Evolutionary conservation across 2,888 invertebrate genomes (phyloP), one percentile per base, ranked within the genome.

Genomic region (Acheta domesticus): DNA sequence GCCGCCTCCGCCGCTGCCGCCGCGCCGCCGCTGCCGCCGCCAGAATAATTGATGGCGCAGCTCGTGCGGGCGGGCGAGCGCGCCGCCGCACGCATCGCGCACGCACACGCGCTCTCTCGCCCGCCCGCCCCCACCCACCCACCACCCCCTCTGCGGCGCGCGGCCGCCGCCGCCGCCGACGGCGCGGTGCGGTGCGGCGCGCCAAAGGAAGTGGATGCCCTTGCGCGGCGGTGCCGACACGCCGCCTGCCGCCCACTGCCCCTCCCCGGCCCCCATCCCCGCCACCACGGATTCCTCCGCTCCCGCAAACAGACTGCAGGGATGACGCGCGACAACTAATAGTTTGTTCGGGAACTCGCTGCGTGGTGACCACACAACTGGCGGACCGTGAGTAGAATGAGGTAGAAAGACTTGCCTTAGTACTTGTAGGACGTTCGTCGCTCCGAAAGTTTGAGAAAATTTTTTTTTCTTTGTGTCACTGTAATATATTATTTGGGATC

Each of bases 261-360:
- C 83, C 82, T 80, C 82, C 82, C 74, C 81, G 78, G 81, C 84
- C 82, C 77, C 76, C 48, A 16, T n/a, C 48, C 16, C 74, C 16
- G 81, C 83, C 82, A 82, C 82, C 82, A 80, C 80, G 81, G 81
- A 79, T 80, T 81, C 77, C 81, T 80, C 75, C 80, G 80, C 83
- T 83, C 84, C 84, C 84, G 83, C 20, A 74, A 21, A 82, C 83
- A 82, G 82, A 81, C 83, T 83, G 83, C 84, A 83, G 82, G 83
- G 49, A 50, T 76, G 83, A 83, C 84, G 81, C 82, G 81, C 81
- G 75, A 36, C 36, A 36, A 36, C 36, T 36, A 36, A 36, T 36
- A 36, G 36, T 36, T 36, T 36, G 36, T 36, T 36, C 36, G 36
- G 36, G 36, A 36, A 36, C 36, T 36, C 36, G 36, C 36, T 36